These are phyloP conservation scores for Uloborus diversus DNA, from an alignment of 1,140 invertebrate species.

Conservation along the genomic window DNA sequence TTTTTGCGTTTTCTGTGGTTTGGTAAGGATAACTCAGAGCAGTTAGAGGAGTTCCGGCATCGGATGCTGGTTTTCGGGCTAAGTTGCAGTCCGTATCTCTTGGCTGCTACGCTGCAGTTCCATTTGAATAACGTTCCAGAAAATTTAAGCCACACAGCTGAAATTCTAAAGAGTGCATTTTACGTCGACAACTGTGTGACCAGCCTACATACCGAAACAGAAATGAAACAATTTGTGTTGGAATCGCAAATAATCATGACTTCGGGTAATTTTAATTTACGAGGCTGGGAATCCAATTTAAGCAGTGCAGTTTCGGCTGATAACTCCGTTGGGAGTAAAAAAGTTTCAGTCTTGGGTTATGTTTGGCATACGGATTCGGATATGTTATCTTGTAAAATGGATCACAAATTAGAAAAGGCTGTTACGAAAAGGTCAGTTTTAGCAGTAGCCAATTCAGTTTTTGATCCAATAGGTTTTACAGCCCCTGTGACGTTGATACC, in stretches of 20 bases:
- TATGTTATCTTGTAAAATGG: slow-evolving; percentile 2
- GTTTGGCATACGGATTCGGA: not conserved
- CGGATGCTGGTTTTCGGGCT: slow-evolving; percentile 29
- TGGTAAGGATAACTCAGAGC: not conserved
- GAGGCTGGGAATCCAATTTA: slow-evolving; percentile 5
- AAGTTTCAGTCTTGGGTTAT: slow-evolving; percentile 8
- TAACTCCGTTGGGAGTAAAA: not conserved
- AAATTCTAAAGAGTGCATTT: slow-evolving; percentile 10
- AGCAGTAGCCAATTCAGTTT: not conserved
- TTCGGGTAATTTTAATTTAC: slow-evolving; percentile 12
- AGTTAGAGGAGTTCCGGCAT: slow-evolving; percentile 6
- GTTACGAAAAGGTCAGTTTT: slow-evolving; percentile 19
- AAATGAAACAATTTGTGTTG: not conserved
- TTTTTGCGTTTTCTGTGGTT: slow-evolving; percentile 31
- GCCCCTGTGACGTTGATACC: not conserved
- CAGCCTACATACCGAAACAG: not conserved
- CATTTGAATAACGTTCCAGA: slow-evolving; percentile 11
- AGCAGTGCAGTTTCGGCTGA: not conserved
- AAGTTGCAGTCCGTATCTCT: slow-evolving; percentile 14
- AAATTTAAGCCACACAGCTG: not conserved
- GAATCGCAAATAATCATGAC: slow-evolving; percentile 6
- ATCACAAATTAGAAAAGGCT: not conserved
- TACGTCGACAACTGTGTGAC: slow-evolving; percentile 38
- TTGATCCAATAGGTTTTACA: slow-evolving; percentile 11
- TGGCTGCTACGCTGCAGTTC: not conserved